A percentile compares a stretch with the other conserved stretches of the same genome.
Conservation (phyloP, 2,888 invertebrate genomes). For the Drosophila niveifrons region DNA sequence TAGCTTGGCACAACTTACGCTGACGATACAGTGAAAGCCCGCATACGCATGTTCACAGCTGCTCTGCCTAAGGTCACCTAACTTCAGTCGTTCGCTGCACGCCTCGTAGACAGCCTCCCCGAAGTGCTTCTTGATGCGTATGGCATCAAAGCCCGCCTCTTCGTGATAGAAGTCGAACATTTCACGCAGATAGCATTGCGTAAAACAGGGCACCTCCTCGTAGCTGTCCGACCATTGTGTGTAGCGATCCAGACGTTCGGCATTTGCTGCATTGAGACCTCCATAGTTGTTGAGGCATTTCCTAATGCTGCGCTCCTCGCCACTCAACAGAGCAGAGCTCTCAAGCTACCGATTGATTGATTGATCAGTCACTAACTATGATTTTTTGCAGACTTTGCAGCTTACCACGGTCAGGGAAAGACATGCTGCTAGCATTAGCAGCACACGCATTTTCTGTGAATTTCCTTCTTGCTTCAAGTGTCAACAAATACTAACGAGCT, state of each 20-base stretch:
- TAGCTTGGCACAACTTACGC: slow-evolving; percentile 68
- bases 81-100: slow-evolving; percentile 65
- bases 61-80: slow-evolving; percentile 34
- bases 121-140: slow-evolving; percentile 63
- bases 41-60: slow-evolving; percentile 76
- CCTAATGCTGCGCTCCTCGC: slow-evolving; percentile 61
- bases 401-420: slow-evolving; percentile 48
- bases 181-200: slow-evolving; percentile 75
- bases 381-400: background rate
- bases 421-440: slow-evolving; percentile 35
- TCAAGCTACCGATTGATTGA: slow-evolving; percentile 26
- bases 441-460: slow-evolving; percentile 42
- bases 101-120: slow-evolving; percentile 74
- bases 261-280: slow-evolving; percentile 62
- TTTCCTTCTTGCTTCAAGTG: slow-evolving; percentile 46
- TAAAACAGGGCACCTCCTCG: slow-evolving; percentile 82
- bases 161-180: slow-evolving; percentile 78
- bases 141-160: slow-evolving; percentile 65
- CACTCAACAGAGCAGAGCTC: slow-evolving; percentile 35
- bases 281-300: slow-evolving; percentile 74
- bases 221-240: slow-evolving; percentile 75
- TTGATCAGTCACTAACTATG: too few species aligned
- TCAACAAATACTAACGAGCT: slow-evolving; percentile 63
- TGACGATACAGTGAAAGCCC: slow-evolving; percentile 81
- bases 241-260: slow-evolving; percentile 71